Evolutionary conservation across 1,140 invertebrate species (phyloP), one percentile per base, ranked within the genome.

Genomic region (Diorhabda elongata): DNA sequence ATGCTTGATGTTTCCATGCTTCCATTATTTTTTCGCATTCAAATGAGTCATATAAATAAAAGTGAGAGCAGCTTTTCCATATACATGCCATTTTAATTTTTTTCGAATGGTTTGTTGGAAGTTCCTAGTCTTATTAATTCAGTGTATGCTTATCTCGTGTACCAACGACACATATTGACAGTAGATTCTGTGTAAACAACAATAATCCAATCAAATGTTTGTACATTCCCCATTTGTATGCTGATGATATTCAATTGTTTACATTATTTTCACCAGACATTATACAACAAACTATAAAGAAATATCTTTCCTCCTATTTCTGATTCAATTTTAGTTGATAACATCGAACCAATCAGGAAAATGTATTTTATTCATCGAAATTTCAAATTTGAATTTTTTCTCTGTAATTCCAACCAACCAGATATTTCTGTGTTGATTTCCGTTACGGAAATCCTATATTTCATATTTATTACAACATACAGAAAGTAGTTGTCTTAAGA

Each of bases 171-270:
- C 26, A 61, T 61, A 9, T 42, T 42, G 26, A 5, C 26, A 9
- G 9, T 8, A 43, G 11, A n/a, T 42, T 61, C 9, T 61, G 42
- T 8, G 59, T 42, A 42, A 61, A 61, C 59, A 61, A 61, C 59
- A 61, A 61, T 61, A 61, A 61, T 61, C 59, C 59, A 61, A 61
- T 61, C 59, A 42, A 61, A 42, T 61, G 59, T 61, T 61, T 61
- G 26, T 43, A 42, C 8, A 43, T 42, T 11, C 59, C 42, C 42
- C 41, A 61, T 61, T 41, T 61, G 59, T 61, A 41, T 61, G 59
- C 59, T 43, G n/a, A 61, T 61, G 59, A 61, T 42, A 42, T 61
- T 61, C 59, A 61, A 61, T 61, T 61, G 42, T 42, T 41, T 42
- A 5, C 59, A 61, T 61, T n/a, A 61, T 61, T 41, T 61, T 43